Conservation (phyloP, 2,888 invertebrate species). For the Eurytoma californica region DNA sequence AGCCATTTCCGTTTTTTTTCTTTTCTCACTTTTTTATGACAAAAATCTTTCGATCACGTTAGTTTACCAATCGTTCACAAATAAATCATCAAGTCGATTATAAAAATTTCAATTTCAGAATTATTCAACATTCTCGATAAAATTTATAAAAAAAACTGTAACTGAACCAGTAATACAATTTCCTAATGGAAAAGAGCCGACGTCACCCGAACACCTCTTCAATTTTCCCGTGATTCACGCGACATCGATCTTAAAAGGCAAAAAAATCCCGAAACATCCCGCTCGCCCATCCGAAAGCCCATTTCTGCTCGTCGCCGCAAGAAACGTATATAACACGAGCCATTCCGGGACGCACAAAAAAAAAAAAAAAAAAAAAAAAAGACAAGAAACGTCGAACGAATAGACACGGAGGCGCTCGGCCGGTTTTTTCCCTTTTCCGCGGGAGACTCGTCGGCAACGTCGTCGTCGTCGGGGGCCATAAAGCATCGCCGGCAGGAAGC, state of each 20-base stretch:
- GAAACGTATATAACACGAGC: background rate
- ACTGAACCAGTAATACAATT: too few species aligned
- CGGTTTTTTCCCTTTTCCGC: slow-evolving; percentile 15
- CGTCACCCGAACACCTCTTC: background rate
- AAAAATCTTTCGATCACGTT: too few species aligned
- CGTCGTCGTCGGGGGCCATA: slow-evolving; percentile 31
- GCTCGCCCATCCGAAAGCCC: background rate
- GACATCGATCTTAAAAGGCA: background rate
- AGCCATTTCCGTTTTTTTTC: slow-evolving; percentile 13
- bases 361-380: background rate
- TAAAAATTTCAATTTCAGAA: too few species aligned
- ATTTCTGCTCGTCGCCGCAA: slow-evolving; percentile 1
- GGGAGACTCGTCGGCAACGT: background rate
- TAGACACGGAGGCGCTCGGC: slow-evolving; percentile 13
- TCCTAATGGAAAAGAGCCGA: too few species aligned
- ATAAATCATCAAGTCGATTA: too few species aligned
- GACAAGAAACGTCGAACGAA: background rate
- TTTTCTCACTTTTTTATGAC: too few species aligned
- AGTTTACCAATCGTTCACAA: too few species aligned
- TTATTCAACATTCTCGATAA: too few species aligned
- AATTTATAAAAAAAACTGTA: too few species aligned
- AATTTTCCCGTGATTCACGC: background rate
- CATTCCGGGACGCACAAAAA: background rate
- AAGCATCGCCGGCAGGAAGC: slow-evolving; percentile 60
- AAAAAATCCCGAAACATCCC: background rate